phyloP scores from a whole-genome alignment of 2,113 vertebrate genomes.

The Catharus bicknelli region DNA sequence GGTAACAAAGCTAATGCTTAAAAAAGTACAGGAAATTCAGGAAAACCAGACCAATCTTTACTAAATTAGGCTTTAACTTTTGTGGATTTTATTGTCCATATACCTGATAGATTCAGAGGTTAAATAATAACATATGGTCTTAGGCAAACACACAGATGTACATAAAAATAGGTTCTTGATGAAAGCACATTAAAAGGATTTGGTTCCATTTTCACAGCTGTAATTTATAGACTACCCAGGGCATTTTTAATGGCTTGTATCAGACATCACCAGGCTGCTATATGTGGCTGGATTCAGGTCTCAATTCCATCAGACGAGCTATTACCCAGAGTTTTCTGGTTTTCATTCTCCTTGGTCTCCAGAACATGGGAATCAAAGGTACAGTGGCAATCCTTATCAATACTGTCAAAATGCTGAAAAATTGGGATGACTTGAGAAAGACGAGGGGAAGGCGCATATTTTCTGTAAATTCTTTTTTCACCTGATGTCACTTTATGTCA shows the following conservation, averaged over 20 bases:
- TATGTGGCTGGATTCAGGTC: not conserved
- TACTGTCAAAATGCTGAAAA: not conserved
- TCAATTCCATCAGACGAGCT: not conserved
- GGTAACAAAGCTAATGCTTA: not conserved
- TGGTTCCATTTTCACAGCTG: slow-evolving; percentile 60
- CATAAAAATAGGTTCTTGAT: slow-evolving; percentile 35
- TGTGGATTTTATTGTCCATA: slow-evolving; percentile 61
- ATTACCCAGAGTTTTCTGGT: not conserved
- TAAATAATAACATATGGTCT: slow-evolving; percentile 53
- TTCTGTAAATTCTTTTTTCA: not conserved
- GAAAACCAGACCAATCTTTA: slow-evolving; percentile 29
- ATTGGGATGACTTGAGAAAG: not conserved
- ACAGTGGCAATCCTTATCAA: not conserved
- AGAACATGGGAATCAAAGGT: not conserved
- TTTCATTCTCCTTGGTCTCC: not conserved
- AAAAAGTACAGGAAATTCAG: slow-evolving; percentile 31
- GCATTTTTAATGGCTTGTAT: slow-evolving; percentile 42
- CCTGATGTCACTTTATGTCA: not conserved
- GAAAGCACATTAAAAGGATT: slow-evolving; percentile 45
- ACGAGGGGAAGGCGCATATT: not conserved
- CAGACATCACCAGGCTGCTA: slow-evolving; percentile 12
- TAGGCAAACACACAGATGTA: slow-evolving; percentile 24
- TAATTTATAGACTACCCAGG: slow-evolving; percentile 54
- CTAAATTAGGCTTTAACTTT: slow-evolving; percentile 48
- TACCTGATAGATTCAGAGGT: slow-evolving; percentile 57